Evolutionary conservation across 2,113 vertebrate genomes (phyloP).

Genomic region (Deroptyus accipitrinus): DNA sequence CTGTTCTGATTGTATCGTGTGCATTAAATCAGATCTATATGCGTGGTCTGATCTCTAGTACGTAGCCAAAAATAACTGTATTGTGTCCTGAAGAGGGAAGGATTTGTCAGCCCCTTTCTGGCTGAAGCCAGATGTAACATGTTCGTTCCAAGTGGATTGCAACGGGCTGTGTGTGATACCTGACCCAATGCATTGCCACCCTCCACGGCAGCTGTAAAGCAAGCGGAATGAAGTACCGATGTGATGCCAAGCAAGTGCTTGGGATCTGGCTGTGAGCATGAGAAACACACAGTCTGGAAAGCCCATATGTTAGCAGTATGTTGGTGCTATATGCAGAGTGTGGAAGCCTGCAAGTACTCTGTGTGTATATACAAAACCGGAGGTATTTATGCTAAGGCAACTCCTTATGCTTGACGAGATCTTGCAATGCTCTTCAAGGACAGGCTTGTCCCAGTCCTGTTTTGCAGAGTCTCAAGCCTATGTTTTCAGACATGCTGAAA

Average conservation of each 20-base stretch:
- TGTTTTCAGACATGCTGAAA: background rate
- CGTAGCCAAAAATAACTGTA: conserved; percentile 2
- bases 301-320: background rate
- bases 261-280: background rate
- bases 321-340: background rate
- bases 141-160: background rate
- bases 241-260: background rate
- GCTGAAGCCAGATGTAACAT: background rate
- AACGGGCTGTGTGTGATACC: background rate
- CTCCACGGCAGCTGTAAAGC: background rate
- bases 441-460: conserved; percentile 29
- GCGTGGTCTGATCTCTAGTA: background rate
- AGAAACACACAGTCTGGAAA: background rate
- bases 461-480: conserved; percentile 22
- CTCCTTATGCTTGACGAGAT: background rate
- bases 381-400: background rate
- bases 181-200: background rate
- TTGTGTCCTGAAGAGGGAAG: conserved; percentile 24
- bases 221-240: accelerated
- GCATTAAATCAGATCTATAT: conserved; percentile 3
- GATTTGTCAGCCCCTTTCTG: background rate
- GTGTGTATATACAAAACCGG: background rate
- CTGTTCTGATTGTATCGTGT: conserved; percentile 1
- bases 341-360: background rate
- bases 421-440: background rate